These are phyloP conservation scores for Heliconius melpomene DNA, from an alignment of 1,140 invertebrate species.

Conservation along the genomic window DNA sequence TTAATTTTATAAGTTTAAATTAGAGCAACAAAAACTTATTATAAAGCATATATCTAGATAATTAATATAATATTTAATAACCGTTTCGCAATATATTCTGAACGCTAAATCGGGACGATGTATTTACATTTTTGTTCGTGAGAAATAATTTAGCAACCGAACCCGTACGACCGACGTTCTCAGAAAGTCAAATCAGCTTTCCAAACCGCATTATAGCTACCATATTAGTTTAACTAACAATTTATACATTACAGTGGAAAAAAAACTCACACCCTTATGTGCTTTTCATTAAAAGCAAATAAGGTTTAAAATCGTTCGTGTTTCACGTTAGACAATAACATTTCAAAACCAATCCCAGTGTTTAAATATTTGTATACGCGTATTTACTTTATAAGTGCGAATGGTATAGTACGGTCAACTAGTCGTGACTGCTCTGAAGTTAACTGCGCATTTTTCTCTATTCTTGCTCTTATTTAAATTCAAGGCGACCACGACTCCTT, in stretches of 20 bases:
- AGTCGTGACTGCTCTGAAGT: no score
- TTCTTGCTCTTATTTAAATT: no score
- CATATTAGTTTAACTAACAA: conserved; percentile 66
- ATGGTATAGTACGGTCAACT: conserved; percentile 49
- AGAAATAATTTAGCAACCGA: conserved; percentile 21
- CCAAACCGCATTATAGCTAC: conserved; percentile 56
- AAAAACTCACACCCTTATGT: conserved; percentile 37
- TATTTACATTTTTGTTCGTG: not conserved
- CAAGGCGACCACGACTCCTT: no score
- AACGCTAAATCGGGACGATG: not conserved
- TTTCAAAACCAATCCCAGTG: conserved; percentile 65
- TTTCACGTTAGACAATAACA: conserved; percentile 43
- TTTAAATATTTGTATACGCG: conserved; percentile 77
- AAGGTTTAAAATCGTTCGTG: conserved; percentile 56
- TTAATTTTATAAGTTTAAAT: not conserved
- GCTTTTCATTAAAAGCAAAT: conserved; percentile 42
- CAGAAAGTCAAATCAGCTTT: conserved; percentile 68
- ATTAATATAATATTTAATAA: not conserved
- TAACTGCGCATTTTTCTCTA: no score
- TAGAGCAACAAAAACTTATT: not conserved
- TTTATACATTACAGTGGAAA: conserved; percentile 44
- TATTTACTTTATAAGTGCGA: conserved; percentile 79
- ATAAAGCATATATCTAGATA: not conserved
- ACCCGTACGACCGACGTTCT: conserved; percentile 53
- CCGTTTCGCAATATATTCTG: not conserved